Conservation (phyloP, 2,113 vertebrate species). For the Phyllostomus discolor region DNA sequence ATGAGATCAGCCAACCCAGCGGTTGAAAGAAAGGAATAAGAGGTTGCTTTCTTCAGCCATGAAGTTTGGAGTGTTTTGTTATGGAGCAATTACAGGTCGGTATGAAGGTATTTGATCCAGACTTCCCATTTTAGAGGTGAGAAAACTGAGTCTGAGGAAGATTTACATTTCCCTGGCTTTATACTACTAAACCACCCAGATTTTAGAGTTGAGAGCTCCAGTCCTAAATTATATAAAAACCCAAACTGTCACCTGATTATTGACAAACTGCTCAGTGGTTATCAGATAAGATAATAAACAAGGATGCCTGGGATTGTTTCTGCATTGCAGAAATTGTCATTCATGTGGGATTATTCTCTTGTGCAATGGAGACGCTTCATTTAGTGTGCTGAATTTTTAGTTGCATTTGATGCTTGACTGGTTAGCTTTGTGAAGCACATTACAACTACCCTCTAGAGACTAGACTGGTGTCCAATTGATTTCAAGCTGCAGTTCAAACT, state of each 20-base stretch:
- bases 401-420: not conserved
- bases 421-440: not conserved
- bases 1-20: not conserved
- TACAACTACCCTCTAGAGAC: not conserved
- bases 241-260: not conserved
- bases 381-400: not conserved
- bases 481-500: conserved; percentile 27
- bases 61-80: not conserved
- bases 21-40: not conserved
- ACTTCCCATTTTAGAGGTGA: not conserved
- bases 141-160: not conserved
- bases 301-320: not conserved
- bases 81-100: not conserved
- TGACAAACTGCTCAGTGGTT: not conserved
- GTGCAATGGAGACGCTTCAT: not conserved
- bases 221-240: not conserved
- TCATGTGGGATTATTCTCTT: not conserved
- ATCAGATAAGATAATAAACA: not conserved
- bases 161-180: not conserved
- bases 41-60: not conserved
- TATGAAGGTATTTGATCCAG: not conserved
- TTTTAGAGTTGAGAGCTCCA: not conserved
- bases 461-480: not conserved
- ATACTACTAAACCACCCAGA: not conserved
- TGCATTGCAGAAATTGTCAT: not conserved